Evolutionary conservation across 2,888 invertebrate species (phyloP).

Genomic region (Cepaea hortensis): DNA sequence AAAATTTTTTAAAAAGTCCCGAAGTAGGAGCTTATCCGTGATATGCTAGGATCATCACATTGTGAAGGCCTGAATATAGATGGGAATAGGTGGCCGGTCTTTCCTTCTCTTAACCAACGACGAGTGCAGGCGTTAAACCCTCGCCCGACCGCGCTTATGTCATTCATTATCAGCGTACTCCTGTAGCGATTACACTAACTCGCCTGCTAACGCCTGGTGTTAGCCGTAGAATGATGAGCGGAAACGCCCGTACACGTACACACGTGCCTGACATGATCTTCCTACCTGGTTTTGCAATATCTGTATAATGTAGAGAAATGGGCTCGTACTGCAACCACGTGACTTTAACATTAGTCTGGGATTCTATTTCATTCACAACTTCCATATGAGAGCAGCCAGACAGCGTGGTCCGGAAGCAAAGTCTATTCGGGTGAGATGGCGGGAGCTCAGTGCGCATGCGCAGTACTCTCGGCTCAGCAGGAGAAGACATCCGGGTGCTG

Average conservation of each 20-base stretch:
- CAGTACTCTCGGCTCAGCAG: neutral
- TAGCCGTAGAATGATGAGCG: too few species aligned
- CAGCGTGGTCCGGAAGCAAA: conserved; percentile 32
- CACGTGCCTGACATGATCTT: neutral
- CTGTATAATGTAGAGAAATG: neutral
- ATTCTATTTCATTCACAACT: conserved; percentile 15
- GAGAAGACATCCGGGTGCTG: neutral
- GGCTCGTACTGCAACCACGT: conserved; percentile 34
- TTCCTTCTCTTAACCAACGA: too few species aligned
- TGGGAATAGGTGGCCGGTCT: too few species aligned
- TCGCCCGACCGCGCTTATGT: too few species aligned
- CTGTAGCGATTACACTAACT: too few species aligned
- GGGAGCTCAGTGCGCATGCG: conserved; percentile 36
- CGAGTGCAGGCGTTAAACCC: too few species aligned
- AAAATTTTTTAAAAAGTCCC: too few species aligned
- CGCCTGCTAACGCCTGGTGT: too few species aligned
- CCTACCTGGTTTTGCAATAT: neutral
- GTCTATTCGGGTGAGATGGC: conserved; percentile 29
- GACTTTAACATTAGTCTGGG: conserved; percentile 28
- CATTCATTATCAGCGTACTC: too few species aligned
- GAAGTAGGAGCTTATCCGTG: too few species aligned
- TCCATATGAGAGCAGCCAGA: conserved; percentile 9
- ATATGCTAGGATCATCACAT: too few species aligned
- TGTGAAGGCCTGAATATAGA: too few species aligned
- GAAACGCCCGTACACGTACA: neutral